phyloP scores from a whole-genome alignment of 2,113 vertebrate species.

The Atlantisia rogersi region DNA sequence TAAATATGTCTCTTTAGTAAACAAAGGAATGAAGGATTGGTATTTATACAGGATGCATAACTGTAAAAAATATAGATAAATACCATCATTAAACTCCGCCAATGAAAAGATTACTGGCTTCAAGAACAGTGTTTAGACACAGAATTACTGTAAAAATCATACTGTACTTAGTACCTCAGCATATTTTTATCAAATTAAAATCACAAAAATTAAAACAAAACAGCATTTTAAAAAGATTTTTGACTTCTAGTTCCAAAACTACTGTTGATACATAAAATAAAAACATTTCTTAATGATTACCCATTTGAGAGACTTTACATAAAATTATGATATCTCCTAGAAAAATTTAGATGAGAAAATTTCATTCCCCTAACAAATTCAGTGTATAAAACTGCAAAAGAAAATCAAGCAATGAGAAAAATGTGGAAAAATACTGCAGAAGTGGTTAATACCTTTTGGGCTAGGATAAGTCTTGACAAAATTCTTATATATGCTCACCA shows the following conservation, averaged over 20 bases:
- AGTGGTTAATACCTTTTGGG: constrained; percentile 74
- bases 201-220: constrained; percentile 83
- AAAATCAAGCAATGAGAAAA: constrained; percentile 81
- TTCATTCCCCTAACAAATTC: constrained; percentile 82
- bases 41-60: constrained; percentile 85
- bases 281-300: constrained; percentile 83
- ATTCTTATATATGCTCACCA: constrained; percentile 79
- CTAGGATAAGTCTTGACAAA: constrained; percentile 73
- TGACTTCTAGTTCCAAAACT: constrained; percentile 82
- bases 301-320: constrained; percentile 82
- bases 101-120: constrained; percentile 85
- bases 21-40: constrained; percentile 85
- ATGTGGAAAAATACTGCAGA: constrained; percentile 80
- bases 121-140: constrained; percentile 81
- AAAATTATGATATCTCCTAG: constrained; percentile 83
- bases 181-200: constrained; percentile 84
- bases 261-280: constrained; percentile 85
- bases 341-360: constrained; percentile 86
- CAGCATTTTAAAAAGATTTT: constrained; percentile 82
- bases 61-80: constrained; percentile 84
- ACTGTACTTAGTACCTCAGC: constrained; percentile 81
- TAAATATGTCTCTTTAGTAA: constrained; percentile 85
- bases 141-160: constrained; percentile 83
- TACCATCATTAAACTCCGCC: constrained; percentile 79
- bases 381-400: constrained; percentile 84